phyloP scores from a whole-genome alignment of 2,797 vertebrate species.

The Darevskia mixta region DNA sequence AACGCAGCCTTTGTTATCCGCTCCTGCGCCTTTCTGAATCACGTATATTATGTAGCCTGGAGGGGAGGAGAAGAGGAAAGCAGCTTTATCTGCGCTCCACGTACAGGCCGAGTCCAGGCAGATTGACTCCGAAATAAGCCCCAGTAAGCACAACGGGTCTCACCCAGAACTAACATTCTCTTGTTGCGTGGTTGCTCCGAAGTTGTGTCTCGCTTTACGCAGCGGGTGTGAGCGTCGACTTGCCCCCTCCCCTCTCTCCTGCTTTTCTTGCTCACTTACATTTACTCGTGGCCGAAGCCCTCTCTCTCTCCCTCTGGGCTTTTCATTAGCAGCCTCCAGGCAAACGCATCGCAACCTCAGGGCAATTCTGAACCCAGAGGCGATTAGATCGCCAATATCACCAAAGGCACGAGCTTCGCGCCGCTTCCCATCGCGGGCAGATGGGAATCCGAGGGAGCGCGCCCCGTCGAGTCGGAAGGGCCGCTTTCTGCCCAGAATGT shows the following conservation, averaged over 20 bases:
- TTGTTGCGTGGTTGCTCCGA: neutral
- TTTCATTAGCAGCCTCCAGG: constrained; percentile 47
- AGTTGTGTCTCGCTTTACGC: constrained; percentile 26
- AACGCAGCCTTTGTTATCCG: no score
- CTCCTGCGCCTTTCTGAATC: no score
- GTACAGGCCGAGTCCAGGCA: neutral
- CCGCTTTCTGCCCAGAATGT: no score
- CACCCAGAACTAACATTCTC: neutral
- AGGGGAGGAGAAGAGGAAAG: neutral
- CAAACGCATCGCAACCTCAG: constrained; percentile 65
- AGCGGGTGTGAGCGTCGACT: constrained; percentile 10
- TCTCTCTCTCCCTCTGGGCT: constrained; percentile 55
- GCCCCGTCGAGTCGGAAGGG: no score
- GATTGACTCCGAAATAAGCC: neutral
- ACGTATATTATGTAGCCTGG: no score
- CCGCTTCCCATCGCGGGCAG: constrained; percentile 65
- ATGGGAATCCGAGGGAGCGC: no score
- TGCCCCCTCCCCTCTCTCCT: constrained; percentile 37
- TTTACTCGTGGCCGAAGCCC: constrained; percentile 61
- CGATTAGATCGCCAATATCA: constrained; percentile 62
- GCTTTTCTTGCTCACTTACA: constrained; percentile 70
- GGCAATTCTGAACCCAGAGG: constrained; percentile 55
- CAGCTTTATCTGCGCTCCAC: neutral
- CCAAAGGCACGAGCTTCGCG: constrained; percentile 66
- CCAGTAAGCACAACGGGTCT: neutral